Evolutionary conservation across 1,140 invertebrate species (phyloP).

Genomic region (Muscidifurax raptorellus): DNA sequence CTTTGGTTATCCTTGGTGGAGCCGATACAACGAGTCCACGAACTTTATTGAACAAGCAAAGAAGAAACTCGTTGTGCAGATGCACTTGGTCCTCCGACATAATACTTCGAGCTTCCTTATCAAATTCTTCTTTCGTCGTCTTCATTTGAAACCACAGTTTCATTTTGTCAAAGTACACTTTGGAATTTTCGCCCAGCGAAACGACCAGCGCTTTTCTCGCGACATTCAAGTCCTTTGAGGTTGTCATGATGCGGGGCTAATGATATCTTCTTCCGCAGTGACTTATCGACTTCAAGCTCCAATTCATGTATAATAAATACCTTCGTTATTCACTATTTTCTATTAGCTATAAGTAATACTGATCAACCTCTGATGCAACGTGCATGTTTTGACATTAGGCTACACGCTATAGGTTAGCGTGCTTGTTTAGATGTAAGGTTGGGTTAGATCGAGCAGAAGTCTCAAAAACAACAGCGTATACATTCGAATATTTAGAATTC

Average conservation of each 20-base stretch:
- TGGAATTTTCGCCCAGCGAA: conserved; percentile 80
- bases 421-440: no score
- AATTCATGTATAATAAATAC: no score
- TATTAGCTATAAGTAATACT: no score
- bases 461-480: no score
- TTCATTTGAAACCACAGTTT: conserved; percentile 85
- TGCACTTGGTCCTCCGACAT: conserved; percentile 83
- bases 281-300: background rate
- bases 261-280: background rate
- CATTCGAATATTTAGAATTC: no score
- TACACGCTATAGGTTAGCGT: no score
- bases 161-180: conserved; percentile 81
- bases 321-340: no score
- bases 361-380: no score
- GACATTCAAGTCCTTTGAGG: conserved; percentile 70
- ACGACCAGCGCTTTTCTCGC: conserved; percentile 79
- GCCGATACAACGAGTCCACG: conserved; percentile 79
- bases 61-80: conserved; percentile 88
- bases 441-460: no score
- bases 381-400: no score
- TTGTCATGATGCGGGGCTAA: conserved; percentile 64
- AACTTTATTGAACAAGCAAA: conserved; percentile 87
- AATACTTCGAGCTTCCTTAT: conserved; percentile 83
- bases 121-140: conserved; percentile 88
- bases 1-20: conserved; percentile 65